phyloP scores from a whole-genome alignment of 2,113 vertebrate species.

The Girardinichthys multiradiatus region DNA sequence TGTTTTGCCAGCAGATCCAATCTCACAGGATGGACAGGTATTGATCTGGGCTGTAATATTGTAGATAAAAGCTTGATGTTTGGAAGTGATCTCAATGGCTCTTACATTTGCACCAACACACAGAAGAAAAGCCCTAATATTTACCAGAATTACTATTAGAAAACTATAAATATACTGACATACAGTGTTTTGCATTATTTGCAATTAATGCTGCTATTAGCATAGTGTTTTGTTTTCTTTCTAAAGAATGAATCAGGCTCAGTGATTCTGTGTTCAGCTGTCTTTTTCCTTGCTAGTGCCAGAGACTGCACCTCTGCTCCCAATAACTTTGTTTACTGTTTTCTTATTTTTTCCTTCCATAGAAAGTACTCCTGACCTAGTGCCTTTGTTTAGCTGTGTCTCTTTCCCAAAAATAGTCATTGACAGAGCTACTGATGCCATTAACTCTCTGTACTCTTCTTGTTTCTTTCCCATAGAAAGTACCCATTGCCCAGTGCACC shows the following conservation, averaged over 20 bases:
- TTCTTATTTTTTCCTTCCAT: not conserved
- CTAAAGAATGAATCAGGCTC: too few species aligned
- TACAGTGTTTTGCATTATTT: not conserved
- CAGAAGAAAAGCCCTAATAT: not conserved
- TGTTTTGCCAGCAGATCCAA: conserved; percentile 16
- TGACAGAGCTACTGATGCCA: too few species aligned
- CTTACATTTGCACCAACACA: not conserved
- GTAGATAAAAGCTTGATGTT: conserved; percentile 9
- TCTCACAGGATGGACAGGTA: not conserved
- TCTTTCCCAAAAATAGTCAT: too few species aligned
- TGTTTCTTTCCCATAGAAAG: too few species aligned
- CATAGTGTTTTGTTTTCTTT: not conserved
- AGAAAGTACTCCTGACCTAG: not conserved
- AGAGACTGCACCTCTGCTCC: too few species aligned
- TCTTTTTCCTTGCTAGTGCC: too few species aligned
- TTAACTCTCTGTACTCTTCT: too few species aligned
- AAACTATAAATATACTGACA: not conserved
- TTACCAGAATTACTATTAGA: not conserved
- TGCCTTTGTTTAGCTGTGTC: too few species aligned
- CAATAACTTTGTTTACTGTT: too few species aligned
- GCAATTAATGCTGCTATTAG: not conserved
- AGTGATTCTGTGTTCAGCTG: too few species aligned
- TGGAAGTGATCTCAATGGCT: not conserved
- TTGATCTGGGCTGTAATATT: conserved; percentile 11
- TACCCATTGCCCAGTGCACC: too few species aligned